Conservation (phyloP, 2,113 vertebrate species). For the Albula glossodonta region DNA sequence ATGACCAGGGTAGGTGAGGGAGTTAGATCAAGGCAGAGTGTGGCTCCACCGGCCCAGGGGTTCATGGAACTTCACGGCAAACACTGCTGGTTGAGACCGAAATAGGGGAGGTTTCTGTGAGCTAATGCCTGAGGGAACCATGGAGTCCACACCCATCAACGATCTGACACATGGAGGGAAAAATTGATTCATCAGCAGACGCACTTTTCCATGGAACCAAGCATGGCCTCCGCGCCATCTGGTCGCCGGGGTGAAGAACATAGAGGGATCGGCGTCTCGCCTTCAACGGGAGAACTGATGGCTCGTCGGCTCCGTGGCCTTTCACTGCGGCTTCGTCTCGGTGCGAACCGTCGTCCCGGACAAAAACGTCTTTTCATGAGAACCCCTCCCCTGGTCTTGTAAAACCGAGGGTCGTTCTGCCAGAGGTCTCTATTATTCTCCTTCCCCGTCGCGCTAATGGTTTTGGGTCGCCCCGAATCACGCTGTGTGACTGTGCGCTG, state of each 20-base stretch:
- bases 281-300: not conserved
- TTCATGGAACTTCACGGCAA: too few species aligned
- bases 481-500: not conserved
- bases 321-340: not conserved
- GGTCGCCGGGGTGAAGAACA: not conserved
- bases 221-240: not conserved
- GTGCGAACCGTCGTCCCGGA: not conserved
- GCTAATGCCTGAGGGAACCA: not conserved
- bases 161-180: not conserved
- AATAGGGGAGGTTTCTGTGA: not conserved
- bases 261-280: not conserved
- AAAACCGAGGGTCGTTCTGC: not conserved
- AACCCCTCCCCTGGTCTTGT: not conserved
- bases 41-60: too few species aligned
- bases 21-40: too few species aligned
- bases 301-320: not conserved
- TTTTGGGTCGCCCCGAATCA: conserved; percentile 4
- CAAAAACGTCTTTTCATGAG: conserved; percentile 23
- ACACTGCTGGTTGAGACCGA: not conserved
- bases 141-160: not conserved
- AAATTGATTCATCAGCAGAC: not conserved
- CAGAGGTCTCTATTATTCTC: not conserved
- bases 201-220: not conserved
- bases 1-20: too few species aligned
- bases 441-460: not conserved